Evolutionary conservation across 30 jellyfish, hydroid and myxozoan species (phyloP).

Genomic region (Turritopsis dohrnii): DNA sequence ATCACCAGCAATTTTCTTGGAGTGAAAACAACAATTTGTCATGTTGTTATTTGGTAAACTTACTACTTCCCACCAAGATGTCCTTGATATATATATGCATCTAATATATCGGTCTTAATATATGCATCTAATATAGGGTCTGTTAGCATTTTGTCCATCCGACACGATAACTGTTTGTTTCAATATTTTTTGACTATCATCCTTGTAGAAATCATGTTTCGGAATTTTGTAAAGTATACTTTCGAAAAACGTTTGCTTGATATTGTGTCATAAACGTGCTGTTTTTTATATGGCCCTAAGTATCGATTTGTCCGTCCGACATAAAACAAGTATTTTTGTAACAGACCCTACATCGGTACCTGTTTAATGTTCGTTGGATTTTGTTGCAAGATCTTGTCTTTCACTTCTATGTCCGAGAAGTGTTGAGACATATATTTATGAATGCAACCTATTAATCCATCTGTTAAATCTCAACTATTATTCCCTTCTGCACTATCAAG

Average conservation of each 20-base stretch:
- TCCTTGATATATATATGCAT: neutral
- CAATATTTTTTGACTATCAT: too few relatives aligned
- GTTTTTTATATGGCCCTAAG: too few relatives aligned
- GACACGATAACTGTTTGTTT: too few relatives aligned
- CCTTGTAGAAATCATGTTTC: too few relatives aligned
- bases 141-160: too few relatives aligned
- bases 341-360: neutral
- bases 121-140: too few relatives aligned
- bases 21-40: neutral
- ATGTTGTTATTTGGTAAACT: neutral
- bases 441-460: neutral
- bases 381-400: neutral
- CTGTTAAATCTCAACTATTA: neutral
- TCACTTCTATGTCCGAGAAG: neutral
- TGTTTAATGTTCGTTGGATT: neutral
- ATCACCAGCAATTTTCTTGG: neutral
- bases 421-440: neutral
- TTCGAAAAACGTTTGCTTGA: too few relatives aligned
- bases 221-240: too few relatives aligned
- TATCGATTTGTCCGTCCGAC: too few relatives aligned
- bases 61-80: neutral
- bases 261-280: too few relatives aligned
- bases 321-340: too few relatives aligned
- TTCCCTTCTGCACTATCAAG: neutral
- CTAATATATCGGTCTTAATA: too few relatives aligned